Base-by-base conservation (phyloP, 2,113 vertebrate species). In the Tenrec ecaudatus region DNA sequence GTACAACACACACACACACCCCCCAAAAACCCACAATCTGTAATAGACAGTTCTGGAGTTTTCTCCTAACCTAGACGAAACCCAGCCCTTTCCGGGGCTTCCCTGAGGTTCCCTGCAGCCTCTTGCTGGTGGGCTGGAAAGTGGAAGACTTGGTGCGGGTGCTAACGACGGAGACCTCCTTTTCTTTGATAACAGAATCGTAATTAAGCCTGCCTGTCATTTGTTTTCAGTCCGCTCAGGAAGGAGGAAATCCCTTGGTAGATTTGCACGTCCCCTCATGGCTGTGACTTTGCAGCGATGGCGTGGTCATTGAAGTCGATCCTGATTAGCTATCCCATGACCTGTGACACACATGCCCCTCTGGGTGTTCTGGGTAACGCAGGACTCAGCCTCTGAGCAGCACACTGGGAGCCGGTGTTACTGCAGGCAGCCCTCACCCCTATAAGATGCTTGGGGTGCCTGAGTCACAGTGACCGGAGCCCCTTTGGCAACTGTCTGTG, bases 121-220 rank as follows among this genome's bases (percentile, higher is more conserved):
- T 69, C 12, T 31, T 57, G 53, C 22, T 25, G 3, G n/a, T 29
- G 8, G 43, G 33, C 71, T 31, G n/a, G 31, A 75, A 75, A 15
- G 36, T 15, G 53, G 69, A 82, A 19, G 27, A 20, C 27, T 3
- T 57, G 23, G 7, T 0, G 0, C 6, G n/a, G 77, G 40, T 23
- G n/a, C 20, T 9, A 31, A 31, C 25, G 73, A 76, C 71, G 3
- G 2, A 89, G 58, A 40, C 43, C 86, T 47, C 25, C 20, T 33
- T 64, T 25, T 87, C 58, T 31, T 6, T 40, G 20, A 84, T 87
- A 92, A 43, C 25, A 91, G 83, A 95, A 71, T 31, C 85, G 53
- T 82, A 31, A 66, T 62, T 71, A 83, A 80, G 64, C 36, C 17
- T 69, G 23, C 19, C 78, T 79, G 25, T 92, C 76, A 25, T 62